These are phyloP conservation scores for Pogonomyrmex californicus DNA, from an alignment of 1,140 invertebrate species.

Conservation along the genomic window DNA sequence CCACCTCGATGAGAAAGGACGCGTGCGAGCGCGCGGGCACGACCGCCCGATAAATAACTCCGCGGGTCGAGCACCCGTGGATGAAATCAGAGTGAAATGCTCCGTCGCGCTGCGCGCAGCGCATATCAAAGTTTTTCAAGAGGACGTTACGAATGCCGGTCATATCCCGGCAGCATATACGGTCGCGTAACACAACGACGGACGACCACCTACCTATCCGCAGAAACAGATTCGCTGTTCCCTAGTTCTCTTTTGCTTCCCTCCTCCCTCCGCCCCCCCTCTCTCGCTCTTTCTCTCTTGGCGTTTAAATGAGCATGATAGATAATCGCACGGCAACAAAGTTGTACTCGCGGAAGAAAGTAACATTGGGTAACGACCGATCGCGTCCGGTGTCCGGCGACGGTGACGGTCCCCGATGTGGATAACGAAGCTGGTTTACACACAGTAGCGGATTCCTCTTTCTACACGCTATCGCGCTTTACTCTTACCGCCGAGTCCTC, in stretches of 20 bases:
- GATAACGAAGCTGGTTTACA: constrained; percentile 30
- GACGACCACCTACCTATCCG: constrained; percentile 27
- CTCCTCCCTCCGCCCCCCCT: neutral
- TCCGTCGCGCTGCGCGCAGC: neutral
- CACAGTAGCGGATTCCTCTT: neutral
- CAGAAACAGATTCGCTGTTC: constrained; percentile 32
- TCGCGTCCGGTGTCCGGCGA: constrained; percentile 4
- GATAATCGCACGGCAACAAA: constrained; percentile 51
- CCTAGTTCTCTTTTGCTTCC: neutral
- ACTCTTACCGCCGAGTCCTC: neutral
- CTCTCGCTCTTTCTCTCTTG: neutral
- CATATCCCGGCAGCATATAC: constrained; percentile 10
- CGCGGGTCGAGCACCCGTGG: constrained; percentile 19
- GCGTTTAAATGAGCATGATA: neutral
- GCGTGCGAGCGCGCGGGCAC: neutral
- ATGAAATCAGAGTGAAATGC: constrained; percentile 61
- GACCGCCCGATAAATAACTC: constrained; percentile 45
- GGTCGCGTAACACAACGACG: constrained; percentile 39
- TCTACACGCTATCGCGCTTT: neutral
- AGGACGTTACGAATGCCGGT: constrained; percentile 56
- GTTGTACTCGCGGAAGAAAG: constrained; percentile 42
- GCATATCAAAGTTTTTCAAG: constrained; percentile 50
- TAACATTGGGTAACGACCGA: constrained; percentile 49
- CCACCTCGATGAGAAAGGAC: neutral
- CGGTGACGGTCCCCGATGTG: neutral